Conservation (phyloP, 2,888 invertebrate genomes). For the Nomada lathburiana region DNA sequence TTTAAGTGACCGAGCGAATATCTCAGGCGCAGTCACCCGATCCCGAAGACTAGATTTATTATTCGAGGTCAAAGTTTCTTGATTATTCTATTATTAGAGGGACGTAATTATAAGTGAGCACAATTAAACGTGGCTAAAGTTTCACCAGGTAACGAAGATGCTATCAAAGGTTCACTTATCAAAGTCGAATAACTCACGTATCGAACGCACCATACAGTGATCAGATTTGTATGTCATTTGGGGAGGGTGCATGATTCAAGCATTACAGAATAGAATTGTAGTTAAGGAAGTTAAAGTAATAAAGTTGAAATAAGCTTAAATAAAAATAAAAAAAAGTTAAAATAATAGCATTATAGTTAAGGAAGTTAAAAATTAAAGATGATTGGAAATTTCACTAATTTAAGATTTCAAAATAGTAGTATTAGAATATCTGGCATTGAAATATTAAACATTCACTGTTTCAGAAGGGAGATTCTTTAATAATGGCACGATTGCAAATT, state of each 20-base stretch:
- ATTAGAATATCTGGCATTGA: neutral
- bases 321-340: too few species aligned
- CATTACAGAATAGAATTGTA: too few species aligned
- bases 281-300: too few species aligned
- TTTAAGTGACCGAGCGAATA: constrained; percentile 50
- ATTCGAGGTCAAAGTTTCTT: constrained; percentile 54
- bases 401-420: neutral
- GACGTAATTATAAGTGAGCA: constrained; percentile 42
- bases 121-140: constrained; percentile 43
- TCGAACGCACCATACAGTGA: constrained; percentile 18
- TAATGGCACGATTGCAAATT: neutral
- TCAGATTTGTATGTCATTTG: constrained; percentile 21
- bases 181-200: constrained; percentile 19
- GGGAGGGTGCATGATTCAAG: neutral
- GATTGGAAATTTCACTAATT: too few species aligned
- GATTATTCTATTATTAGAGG: constrained; percentile 48
- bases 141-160: constrained; percentile 34
- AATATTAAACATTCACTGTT: neutral
- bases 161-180: constrained; percentile 47
- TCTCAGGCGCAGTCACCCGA: constrained; percentile 43
- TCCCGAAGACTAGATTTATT: constrained; percentile 62
- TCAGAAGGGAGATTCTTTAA: neutral
- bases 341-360: too few species aligned
- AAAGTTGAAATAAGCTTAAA: too few species aligned
- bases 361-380: too few species aligned